A percentile compares a stretch with the other conserved stretches of the same genome.
Conservation (phyloP, 2,113 vertebrate species). For the Lepus americanus region DNA sequence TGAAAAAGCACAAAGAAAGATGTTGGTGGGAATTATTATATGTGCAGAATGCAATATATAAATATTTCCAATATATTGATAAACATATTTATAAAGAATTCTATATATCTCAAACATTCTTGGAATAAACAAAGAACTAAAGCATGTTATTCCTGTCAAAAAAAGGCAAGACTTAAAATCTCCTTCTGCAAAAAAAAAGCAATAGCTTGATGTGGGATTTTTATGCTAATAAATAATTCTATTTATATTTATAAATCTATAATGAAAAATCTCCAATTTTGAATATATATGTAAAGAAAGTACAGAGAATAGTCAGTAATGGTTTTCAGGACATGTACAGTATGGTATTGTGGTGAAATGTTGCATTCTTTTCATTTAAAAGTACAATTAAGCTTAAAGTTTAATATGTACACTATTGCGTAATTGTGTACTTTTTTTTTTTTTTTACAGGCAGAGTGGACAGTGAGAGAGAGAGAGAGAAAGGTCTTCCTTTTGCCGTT, state of each 20-base stretch:
- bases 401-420: not conserved
- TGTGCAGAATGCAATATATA: not conserved
- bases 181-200: not conserved
- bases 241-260: not conserved
- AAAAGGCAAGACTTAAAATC: conserved; percentile 15
- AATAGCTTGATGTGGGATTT: not conserved
- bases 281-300: not conserved
- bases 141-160: not conserved
- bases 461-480: too few species aligned
- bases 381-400: not conserved
- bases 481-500: too few species aligned
- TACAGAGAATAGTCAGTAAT: not conserved
- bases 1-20: not conserved
- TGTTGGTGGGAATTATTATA: not conserved
- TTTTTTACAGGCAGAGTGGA: too few species aligned
- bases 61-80: not conserved
- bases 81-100: not conserved
- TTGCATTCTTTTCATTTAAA: not conserved
- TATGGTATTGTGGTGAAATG: not conserved
- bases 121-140: not conserved
- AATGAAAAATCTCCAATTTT: not conserved
- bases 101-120: not conserved
- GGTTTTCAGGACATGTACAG: not conserved
- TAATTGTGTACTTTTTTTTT: too few species aligned
- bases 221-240: not conserved